Evolutionary conservation across 1,140 invertebrate genomes (phyloP).

Genomic region (Drosophila sechellia): DNA sequence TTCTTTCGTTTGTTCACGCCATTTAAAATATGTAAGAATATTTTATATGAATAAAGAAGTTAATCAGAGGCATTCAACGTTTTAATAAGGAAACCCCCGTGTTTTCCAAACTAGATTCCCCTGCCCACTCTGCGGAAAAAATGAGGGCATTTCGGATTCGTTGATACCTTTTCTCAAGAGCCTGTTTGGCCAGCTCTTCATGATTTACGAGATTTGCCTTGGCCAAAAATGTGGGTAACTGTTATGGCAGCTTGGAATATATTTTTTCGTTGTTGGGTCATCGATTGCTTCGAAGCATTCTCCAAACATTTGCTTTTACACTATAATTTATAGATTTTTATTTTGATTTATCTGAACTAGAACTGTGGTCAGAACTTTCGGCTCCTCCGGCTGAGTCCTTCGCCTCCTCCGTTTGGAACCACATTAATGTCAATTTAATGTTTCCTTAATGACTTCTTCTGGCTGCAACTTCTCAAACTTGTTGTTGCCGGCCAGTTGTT

Average conservation of each 20-base stretch:
- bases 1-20: constrained; percentile 5
- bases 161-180: background rate
- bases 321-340: constrained; percentile 68
- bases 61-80: constrained; percentile 1
- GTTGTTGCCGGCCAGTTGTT: constrained; percentile 43
- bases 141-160: constrained; percentile 30
- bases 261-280: constrained; percentile 59
- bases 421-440: constrained; percentile 84
- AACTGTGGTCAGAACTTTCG: constrained; percentile 34
- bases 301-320: constrained; percentile 14
- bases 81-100: background rate
- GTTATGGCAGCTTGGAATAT: constrained; percentile 47
- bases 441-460: constrained; percentile 83
- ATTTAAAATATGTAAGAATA: constrained; percentile 11
- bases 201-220: constrained; percentile 68
- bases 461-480: constrained; percentile 60
- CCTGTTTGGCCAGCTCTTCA: constrained; percentile 25
- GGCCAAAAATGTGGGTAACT: constrained; percentile 73
- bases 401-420: constrained; percentile 5
- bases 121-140: constrained; percentile 5
- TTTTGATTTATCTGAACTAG: constrained; percentile 67
- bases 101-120: constrained; percentile 7
- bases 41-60: constrained; percentile 18
- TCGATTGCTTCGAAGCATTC: constrained; percentile 56
- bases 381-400: background rate